Evolutionary conservation across 2,888 invertebrate species (phyloP), one percentile per base, ranked within the genome.

Genomic region (Chrysina gloriosa): DNA sequence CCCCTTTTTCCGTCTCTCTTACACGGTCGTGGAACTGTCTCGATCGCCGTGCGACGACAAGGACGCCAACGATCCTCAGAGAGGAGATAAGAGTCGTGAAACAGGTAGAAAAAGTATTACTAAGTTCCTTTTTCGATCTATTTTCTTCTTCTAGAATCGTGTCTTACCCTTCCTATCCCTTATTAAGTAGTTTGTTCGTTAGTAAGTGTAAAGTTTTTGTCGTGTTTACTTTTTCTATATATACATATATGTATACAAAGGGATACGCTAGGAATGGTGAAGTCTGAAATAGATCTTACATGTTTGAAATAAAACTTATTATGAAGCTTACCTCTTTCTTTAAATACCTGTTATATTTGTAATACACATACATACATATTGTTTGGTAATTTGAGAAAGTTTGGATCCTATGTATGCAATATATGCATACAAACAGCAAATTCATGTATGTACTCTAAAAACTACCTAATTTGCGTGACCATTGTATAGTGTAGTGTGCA

Each of bases 81-180:
- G 58, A 39, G 39, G 25, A 58, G 58, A 39, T 58, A 58, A 58
- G 42, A 58, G 39, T 58, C 58, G 58, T 58, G 58, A 58, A 58
- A 58, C 58, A 58, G 58, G 58, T 58, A 58, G 58, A 58, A 58
- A 58, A 58, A 31, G 42, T 58, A 58, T 58, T 58, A 58, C 56
- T 56, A 39, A 56, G 56, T 56, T 56, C 39, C 56, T 56, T 56
- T 58, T 58, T 58, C 39, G 58, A 58, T 58, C 42, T 58, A 58
- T 58, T 58, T 58, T 58, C 39, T 36, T 58, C 27, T 42, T 45
- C 42, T 21, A 39, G 58, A 39, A 58, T 58, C 58, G 58, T 58
- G 58, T 58, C 42, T 23, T 58, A 58, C 58, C 58, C 58, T 58
- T 58, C 58, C 39, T 39, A 25, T 58, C 42, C 58, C 58, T 58